A percentile compares a stretch with the other conserved stretches of the same genome.
Conservation (phyloP, 2,888 invertebrate genomes). For the Hypsopygia costalis region DNA sequence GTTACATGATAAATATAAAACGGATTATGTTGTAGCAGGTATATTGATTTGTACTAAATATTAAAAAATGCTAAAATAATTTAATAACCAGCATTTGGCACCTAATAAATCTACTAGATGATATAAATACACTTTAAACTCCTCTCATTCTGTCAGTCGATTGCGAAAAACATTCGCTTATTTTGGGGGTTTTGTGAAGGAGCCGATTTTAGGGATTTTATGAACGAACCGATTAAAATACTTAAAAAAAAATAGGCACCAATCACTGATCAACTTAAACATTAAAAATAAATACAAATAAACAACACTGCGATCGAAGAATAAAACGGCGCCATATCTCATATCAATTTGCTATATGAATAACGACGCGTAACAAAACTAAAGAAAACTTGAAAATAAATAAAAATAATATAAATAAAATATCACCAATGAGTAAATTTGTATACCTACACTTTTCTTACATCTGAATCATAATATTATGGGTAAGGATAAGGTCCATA, state of each 20-base stretch:
- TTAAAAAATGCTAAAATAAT: too few species aligned
- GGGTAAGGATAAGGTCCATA: not conserved
- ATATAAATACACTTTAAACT: too few species aligned
- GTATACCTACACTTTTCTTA: not conserved
- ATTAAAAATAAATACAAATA: conserved; percentile 15
- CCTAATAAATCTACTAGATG: too few species aligned
- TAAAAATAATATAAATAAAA: not conserved
- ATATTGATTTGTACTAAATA: too few species aligned
- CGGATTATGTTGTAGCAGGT: not conserved
- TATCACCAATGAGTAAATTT: not conserved
- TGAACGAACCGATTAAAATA: not conserved
- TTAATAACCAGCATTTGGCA: too few species aligned
- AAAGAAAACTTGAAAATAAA: conserved; percentile 2
- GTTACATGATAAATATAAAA: conserved; percentile 8
- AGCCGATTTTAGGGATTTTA: too few species aligned
- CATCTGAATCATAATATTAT: not conserved
- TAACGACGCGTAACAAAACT: conserved; percentile 14
- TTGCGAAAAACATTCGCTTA: too few species aligned
- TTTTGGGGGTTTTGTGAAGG: too few species aligned
- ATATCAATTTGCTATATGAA: conserved; percentile 39
- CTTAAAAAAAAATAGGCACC: not conserved
- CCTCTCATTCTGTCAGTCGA: too few species aligned
- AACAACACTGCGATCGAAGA: conserved; percentile 22
- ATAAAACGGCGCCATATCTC: conserved; percentile 21
- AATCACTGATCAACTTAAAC: conserved; percentile 1